A percentile compares a stretch with the other conserved stretches of the same genome.
phyloP scores from a whole-genome alignment of 1,140 invertebrate species.

The Polypedilum vanderplanki region DNA sequence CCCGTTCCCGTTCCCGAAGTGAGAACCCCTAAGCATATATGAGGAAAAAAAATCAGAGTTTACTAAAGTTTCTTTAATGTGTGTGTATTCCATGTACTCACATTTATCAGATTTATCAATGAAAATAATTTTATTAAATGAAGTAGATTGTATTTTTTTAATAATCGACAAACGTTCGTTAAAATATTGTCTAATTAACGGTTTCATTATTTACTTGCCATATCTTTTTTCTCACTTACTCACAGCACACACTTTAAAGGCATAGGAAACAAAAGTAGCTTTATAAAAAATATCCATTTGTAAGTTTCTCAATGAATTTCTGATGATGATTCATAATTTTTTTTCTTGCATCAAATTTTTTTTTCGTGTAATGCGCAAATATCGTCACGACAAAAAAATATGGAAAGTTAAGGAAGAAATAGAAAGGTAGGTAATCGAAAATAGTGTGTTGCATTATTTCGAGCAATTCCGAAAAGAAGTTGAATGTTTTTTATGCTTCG shows the following conservation, averaged over 20 bases:
- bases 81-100: not conserved
- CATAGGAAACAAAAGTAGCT: too few species aligned
- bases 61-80: not conserved
- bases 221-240: not conserved
- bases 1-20: too few species aligned
- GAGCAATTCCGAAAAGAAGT: not conserved
- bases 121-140: not conserved
- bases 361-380: slow-evolving; percentile 11
- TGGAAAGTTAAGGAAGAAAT: slow-evolving; percentile 3
- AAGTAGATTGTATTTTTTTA: not conserved
- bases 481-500: not conserved
- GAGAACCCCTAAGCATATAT: too few species aligned
- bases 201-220: slow-evolving; percentile 8
- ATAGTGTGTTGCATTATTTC: not conserved
- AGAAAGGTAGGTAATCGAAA: not conserved
- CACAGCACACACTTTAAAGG: too few species aligned
- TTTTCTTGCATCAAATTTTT: slow-evolving; percentile 15
- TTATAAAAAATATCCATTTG: too few species aligned
- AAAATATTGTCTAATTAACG: not conserved
- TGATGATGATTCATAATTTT: slow-evolving; percentile 17
- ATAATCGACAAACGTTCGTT: not conserved
- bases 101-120: not conserved
- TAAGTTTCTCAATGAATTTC: not conserved
- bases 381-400: slow-evolving; percentile 13
- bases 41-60: not conserved